Evolutionary conservation across 2,797 vertebrate species (phyloP).

Genomic region (Brachyalestes nurse): DNA sequence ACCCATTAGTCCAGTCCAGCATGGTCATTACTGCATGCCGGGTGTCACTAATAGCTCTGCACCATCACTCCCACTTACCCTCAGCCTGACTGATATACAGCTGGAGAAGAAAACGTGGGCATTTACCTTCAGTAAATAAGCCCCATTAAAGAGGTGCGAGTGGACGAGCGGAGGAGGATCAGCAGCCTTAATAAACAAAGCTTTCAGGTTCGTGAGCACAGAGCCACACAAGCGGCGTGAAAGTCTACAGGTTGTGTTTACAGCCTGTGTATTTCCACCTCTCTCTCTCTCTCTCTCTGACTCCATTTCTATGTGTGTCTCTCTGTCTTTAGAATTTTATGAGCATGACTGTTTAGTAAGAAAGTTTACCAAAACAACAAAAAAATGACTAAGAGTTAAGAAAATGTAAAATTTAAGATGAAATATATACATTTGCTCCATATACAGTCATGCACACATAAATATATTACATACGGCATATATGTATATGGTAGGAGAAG

Average conservation of each 20-base stretch:
- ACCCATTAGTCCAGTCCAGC: conserved; percentile 13
- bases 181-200: neutral
- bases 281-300: neutral
- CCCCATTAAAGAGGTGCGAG: neutral
- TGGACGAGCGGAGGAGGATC: neutral
- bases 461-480: no score
- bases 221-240: neutral
- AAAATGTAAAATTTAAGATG: no score
- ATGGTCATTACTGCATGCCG: conserved; percentile 9
- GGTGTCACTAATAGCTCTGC: conserved; percentile 11
- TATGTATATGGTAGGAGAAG: no score
- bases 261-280: neutral
- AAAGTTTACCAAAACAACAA: no score
- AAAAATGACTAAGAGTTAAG: no score
- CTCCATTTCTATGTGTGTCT: no score
- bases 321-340: no score
- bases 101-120: neutral
- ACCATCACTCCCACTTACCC: conserved; percentile 4
- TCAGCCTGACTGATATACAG: neutral
- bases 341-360: no score
- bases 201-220: neutral
- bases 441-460: no score
- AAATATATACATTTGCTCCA: no score
- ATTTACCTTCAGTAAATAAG: conserved; percentile 2
- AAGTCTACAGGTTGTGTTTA: neutral